These are phyloP conservation scores for Delia radicum DNA, from an alignment of 1,140 invertebrate genomes.

Conservation along the genomic window DNA sequence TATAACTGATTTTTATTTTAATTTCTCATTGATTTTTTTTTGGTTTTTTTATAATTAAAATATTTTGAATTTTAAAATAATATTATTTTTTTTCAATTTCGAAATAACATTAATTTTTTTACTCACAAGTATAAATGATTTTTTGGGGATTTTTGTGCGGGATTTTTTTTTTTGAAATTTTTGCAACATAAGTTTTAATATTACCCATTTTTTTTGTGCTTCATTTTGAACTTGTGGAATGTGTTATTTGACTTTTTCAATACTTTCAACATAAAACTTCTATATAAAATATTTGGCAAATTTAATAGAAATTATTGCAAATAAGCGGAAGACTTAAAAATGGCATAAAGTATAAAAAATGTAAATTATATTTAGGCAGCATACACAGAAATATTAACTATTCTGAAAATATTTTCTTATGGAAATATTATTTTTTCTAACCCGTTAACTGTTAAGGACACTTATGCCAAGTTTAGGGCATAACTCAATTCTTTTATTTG, in stretches of 20 bases:
- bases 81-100: background rate
- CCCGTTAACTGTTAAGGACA: no score
- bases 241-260: background rate
- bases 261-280: no score
- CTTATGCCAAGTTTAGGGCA: no score
- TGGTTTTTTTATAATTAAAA: no score
- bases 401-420: no score
- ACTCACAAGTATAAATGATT: background rate
- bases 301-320: conserved; percentile 3
- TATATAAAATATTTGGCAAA: background rate
- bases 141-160: background rate
- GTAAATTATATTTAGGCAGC: no score
- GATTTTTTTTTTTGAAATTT: background rate
- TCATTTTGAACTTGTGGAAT: conserved; percentile 17
- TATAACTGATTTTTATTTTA: no score
- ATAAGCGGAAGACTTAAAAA: conserved; percentile 10
- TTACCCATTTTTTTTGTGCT: background rate
- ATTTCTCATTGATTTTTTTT: no score
- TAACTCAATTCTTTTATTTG: no score
- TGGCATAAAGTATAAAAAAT: background rate
- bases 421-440: no score
- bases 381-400: no score
- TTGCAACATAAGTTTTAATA: background rate
- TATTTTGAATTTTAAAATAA: background rate
- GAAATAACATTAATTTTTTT: background rate